phyloP scores from a whole-genome alignment of 1,140 invertebrate genomes.

The Cryptotermes secundus region DNA sequence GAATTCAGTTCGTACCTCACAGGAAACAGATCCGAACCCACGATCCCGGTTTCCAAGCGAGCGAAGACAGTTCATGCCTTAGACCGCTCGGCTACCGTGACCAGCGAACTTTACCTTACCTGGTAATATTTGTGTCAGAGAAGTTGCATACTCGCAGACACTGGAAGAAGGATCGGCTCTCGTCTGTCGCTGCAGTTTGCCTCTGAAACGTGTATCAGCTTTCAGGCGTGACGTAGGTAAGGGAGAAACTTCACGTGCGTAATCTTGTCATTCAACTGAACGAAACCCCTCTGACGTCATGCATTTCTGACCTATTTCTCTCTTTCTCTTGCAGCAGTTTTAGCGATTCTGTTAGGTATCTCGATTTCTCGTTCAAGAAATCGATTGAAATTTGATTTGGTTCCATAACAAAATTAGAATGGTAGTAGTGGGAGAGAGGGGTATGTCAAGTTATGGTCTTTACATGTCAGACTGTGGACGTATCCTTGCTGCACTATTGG shows the following conservation, averaged over 20 bases:
- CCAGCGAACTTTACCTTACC: no score
- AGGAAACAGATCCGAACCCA: no score
- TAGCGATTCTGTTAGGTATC: background rate
- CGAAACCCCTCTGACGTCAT: background rate
- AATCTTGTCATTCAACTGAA: slow-evolving; percentile 12
- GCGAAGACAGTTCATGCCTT: no score
- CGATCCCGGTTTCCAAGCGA: no score
- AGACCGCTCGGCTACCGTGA: no score
- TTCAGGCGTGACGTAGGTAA: background rate
- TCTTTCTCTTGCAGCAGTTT: background rate
- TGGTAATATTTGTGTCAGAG: background rate
- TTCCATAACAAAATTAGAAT: background rate
- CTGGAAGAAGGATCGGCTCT: background rate
- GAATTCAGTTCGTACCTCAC: no score
- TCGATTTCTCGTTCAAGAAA: background rate
- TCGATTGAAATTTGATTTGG: slow-evolving; percentile 3
- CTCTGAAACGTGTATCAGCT: slow-evolving; percentile 5
- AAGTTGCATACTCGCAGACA: background rate
- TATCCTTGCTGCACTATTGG: background rate
- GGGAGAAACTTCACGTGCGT: background rate
- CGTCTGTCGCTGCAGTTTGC: background rate
- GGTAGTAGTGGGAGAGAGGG: background rate
- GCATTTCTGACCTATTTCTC: background rate
- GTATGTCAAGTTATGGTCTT: background rate
- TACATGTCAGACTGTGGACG: background rate